These are phyloP conservation scores for Anhinga rufa DNA, from an alignment of 2,113 vertebrate genomes.

Conservation along the genomic window DNA sequence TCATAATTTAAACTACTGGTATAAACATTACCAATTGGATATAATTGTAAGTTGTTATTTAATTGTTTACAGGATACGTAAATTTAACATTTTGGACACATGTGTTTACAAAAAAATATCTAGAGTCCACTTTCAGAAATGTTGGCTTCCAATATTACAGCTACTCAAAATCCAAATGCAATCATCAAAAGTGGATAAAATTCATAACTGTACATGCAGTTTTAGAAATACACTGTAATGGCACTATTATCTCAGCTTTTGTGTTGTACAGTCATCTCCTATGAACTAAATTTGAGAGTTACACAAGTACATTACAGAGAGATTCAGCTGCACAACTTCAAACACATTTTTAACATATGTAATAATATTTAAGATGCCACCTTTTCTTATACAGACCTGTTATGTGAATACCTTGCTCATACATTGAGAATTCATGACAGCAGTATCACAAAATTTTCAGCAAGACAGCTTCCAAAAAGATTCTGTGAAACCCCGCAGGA, in stretches of 20 bases:
- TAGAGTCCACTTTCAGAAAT: not conserved
- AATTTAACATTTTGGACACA: not conserved
- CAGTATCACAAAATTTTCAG: slow-evolving; percentile 41
- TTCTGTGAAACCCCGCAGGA: slow-evolving; percentile 59
- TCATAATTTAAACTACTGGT: not conserved
- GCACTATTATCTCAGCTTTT: not conserved
- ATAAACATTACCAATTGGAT: not conserved
- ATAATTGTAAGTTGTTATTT: not conserved
- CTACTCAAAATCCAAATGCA: not conserved
- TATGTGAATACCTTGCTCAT: slow-evolving; percentile 35
- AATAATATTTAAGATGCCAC: not conserved
- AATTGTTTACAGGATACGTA: not conserved
- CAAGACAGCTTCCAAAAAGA: slow-evolving; percentile 60
- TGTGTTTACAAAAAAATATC: not conserved
- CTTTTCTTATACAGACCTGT: not conserved
- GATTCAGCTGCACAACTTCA: not conserved
- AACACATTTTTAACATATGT: not conserved
- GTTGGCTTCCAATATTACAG: not conserved
- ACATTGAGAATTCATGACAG: slow-evolving; percentile 46
- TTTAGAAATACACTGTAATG: not conserved
- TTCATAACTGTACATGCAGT: not conserved
- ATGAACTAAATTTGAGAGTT: not conserved
- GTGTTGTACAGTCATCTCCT: not conserved
- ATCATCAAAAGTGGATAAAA: not conserved
- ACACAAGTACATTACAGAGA: not conserved